Evolutionary conservation across 2,888 invertebrate species (phyloP), one percentile per base, ranked within the genome.

Genomic region (Leptothorax acervorum): DNA sequence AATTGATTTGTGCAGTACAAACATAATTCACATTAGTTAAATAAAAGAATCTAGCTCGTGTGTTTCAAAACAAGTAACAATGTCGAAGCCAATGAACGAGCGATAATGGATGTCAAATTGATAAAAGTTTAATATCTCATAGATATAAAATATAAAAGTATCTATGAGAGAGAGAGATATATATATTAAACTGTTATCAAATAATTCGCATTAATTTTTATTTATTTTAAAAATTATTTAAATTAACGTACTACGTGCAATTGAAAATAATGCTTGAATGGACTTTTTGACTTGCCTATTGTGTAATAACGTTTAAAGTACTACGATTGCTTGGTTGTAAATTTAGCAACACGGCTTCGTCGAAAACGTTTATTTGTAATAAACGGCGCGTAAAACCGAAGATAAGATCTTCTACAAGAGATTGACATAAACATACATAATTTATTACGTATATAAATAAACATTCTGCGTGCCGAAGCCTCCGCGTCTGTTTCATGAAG

Each of bases 401-500:
- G 45, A 53, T 8, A 18, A 62, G 23, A 76, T 76, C 39, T 2
- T 76, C 1, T 6, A 9, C 18, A 53, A 66, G 11, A 39, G 70
- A 53, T 76, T 65, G 51, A 74, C 4, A 31, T 45, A 62, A 68
- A 70, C 18, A 35, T 51, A 12, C 15, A 28, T 60, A 73, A 60
- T 28, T 73, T 73, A 73, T 73, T 28, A 42, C 11, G 28, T 35
- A 23, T 45, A 63, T 65, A 75, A 35, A 74, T 63, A 23, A 76
- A 51, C 51, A 39, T 53, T 76, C 28, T 18, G 1, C 23, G 2
- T 23, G 11, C 12, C 15, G 18, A 39, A 48, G 18, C 11, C 11
- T 57, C 15, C 39, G 42, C 5, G 0, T 28, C 5, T 66, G 18
- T 60, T 53, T 70, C 12, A 23, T 55, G 39, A 71, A 71, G 5